Evolutionary conservation across 1,140 invertebrate genomes (phyloP).

Genomic region (Andricus grossulariae): DNA sequence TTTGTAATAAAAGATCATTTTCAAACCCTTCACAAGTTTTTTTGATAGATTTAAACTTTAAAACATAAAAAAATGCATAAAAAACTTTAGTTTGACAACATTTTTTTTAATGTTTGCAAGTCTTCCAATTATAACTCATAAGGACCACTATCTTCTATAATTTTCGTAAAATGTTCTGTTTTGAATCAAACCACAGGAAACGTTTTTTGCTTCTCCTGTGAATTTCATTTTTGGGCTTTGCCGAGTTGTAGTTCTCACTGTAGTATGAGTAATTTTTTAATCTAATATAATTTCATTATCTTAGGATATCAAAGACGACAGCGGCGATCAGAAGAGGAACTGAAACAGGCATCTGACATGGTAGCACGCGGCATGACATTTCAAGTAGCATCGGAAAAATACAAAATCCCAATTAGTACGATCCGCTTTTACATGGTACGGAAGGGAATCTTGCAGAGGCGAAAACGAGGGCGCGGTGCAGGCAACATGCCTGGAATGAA

Average conservation of each 20-base stretch:
- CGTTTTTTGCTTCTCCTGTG: no score
- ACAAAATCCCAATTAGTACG: conserved; percentile 89
- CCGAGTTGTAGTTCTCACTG: background rate
- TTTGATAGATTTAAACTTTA: no score
- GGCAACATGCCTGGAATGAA: conserved; percentile 65
- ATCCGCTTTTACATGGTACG: conserved; percentile 90
- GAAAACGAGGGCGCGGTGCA: conserved; percentile 81
- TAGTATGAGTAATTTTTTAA: background rate
- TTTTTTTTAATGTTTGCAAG: no score
- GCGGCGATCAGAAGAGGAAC: conserved; percentile 83
- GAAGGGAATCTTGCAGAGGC: conserved; percentile 85
- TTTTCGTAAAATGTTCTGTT: no score
- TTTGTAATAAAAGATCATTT: no score
- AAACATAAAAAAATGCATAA: no score
- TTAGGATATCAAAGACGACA: conserved; percentile 77
- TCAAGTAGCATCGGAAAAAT: conserved; percentile 88
- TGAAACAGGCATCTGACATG: conserved; percentile 86
- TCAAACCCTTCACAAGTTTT: no score
- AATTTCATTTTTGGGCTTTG: no score
- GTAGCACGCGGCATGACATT: conserved; percentile 87
- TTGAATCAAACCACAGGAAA: no score
- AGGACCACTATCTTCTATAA: no score
- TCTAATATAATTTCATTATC: conserved; percentile 23
- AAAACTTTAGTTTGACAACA: no score
- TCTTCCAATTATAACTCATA: no score